Base-by-base conservation (phyloP, 2,113 vertebrate species). In the Sinocyclocheilus anshuiensis region DNA sequence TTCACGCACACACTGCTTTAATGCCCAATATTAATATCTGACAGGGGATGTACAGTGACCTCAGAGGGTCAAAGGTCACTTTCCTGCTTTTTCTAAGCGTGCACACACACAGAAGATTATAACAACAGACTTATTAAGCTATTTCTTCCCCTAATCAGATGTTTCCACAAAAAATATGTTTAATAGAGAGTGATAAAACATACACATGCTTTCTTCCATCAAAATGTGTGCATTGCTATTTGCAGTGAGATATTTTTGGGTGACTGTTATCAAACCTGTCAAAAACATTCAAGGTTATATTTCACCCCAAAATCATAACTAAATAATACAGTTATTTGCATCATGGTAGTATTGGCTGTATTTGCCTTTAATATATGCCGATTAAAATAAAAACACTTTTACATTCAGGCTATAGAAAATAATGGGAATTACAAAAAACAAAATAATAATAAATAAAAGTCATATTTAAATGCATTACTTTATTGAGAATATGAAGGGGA, bases 111-210 rank as follows among this genome's bases (percentile, higher is more conserved):
- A 74, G 67, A 86, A 12, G 13, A 77, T 77, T 53, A 55, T 10
- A 33, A 50, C 83, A 87, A 72, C 45, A 76, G 86, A 48, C 88
- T 91, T 76, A 92, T 93, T 93, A 93, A 94, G 92, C 89, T 91
- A 93, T 82, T 90, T 91, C 81, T 22, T 78, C 77, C 91, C 90
- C 91, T 55, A 55, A 90, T 88, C 90, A 89, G 77, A 90, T 81
- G 91, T 93, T 90, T 88, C 86, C 89, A 85, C 84, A 88, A 92
- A 90, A 85, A 90, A 33, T 89, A 91, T 84, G 83, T 88, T 77
- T 87, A 90, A 93, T 91, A 93, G 86, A 93, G 85, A 74, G 50
- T 87, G 88, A 90, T 92, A 89, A 90, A 89, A 87, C 91, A 84
- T 81, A 89, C 87, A 81, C 87, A 88, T 24, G 11, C 39, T 8